Evolutionary conservation across 2,888 invertebrate genomes (phyloP).

Genomic region (Lycophotia porphyrea): DNA sequence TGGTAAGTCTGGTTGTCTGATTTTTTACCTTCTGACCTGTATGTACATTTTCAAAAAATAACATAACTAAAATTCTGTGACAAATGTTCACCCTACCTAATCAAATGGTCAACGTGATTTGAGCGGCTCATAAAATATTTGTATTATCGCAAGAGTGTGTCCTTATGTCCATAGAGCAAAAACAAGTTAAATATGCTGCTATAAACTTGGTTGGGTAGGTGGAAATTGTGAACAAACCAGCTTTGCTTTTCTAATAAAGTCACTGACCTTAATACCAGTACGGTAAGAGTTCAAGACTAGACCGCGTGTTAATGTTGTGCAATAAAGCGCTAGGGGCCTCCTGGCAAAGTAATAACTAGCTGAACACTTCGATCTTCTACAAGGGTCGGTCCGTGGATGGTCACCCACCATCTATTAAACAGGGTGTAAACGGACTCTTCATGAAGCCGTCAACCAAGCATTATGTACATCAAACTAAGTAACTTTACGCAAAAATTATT

Average conservation of each 20-base stretch:
- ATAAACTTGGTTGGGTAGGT: conserved; percentile 11
- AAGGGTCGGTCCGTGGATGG: background rate
- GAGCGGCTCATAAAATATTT: background rate
- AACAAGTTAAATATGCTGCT: conserved; percentile 6
- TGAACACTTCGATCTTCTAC: background rate
- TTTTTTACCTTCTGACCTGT: background rate
- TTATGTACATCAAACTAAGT: too few species aligned
- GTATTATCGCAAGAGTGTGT: background rate
- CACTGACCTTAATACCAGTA: conserved; percentile 59
- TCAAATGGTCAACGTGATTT: background rate
- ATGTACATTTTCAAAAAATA: background rate
- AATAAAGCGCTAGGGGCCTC: conserved; percentile 6
- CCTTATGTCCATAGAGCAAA: background rate
- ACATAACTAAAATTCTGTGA: background rate
- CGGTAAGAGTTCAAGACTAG: conserved; percentile 33
- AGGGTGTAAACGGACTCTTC: too few species aligned
- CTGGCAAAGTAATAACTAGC: background rate
- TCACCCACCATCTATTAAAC: background rate
- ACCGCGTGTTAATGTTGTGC: conserved; percentile 9
- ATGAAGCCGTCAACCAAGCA: too few species aligned
- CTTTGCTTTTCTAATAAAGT: conserved; percentile 56
- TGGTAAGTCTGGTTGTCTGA: background rate
- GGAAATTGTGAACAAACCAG: conserved; percentile 36
- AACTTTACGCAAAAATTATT: too few species aligned
- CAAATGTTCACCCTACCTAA: background rate